Evolutionary conservation across 2,888 invertebrate species (phyloP), one percentile per base, ranked within the genome.

Genomic region (Ischnus inquisitorius): DNA sequence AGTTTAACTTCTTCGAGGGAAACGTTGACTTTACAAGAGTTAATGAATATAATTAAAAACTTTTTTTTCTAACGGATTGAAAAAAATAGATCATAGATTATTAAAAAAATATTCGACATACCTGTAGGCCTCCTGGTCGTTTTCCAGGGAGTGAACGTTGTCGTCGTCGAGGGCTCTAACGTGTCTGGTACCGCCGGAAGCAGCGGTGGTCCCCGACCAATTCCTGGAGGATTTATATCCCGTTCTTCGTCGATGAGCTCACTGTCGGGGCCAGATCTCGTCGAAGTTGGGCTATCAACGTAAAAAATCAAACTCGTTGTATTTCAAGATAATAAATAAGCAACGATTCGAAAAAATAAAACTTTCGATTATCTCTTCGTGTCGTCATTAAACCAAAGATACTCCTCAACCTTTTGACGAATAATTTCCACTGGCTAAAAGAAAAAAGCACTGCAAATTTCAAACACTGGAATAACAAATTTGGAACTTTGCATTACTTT

Each of bases 81-180:
- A 34, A 8, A 5, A 34, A 34, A 34, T 1, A 6, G 4, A 34
- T 34, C 34, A 34, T 34, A 34, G 34, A 34, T 34, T 4, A 34
- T 34, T 6, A 34, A 19, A 57, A 22, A 10, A 19, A 48, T n/a
- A 25, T 67, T 57, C 46, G 41, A 76, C 51, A 84, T 90, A 93
- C 93, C 92, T 43, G 90, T 91, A 48, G 92, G 93, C 87, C 92
- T 90, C 34, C 92, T 91, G 88, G 91, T 93, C 71, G 93, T 92
- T 88, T 91, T 90, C 92, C 92, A 92, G 51, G 92, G 89, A 25
- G 88, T 86, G 64, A 91, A 90, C 43, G 95, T 94, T 62, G 95
- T 94, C 94, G 93, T 83, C 86, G 92, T 90, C 22, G 92, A 87
- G 19, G 90, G 85, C 84, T 90, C 90, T 74, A 91, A 90, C 43